Percentiles rank a stretch among this genome's conserved stretches.
These are phyloP conservation scores for Nyctalus aviator DNA, from an alignment of 2,797 vertebrate species.

Conservation along the genomic window DNA sequence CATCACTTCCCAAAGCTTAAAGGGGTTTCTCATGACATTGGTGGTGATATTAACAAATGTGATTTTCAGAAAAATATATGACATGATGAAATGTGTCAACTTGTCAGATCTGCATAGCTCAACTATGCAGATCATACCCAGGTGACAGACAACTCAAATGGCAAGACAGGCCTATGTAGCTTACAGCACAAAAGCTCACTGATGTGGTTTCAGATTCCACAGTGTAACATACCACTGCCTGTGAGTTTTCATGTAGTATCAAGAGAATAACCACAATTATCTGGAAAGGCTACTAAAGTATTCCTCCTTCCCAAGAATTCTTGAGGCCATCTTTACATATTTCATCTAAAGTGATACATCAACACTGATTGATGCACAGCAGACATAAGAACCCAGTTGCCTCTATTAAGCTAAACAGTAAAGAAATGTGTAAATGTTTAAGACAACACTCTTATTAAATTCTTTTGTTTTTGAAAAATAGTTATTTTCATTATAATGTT, in stretches of 20 bases:
- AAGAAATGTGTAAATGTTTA: not conserved
- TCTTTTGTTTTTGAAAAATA: not conserved
- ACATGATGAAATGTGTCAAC: not conserved
- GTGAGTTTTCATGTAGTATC: not conserved
- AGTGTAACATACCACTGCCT: not conserved
- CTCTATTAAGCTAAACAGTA: not conserved
- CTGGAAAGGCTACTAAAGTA: not conserved
- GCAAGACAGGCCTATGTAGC: not conserved
- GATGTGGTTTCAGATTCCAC: not conserved
- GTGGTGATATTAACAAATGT: too few species aligned
- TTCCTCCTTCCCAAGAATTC: not conserved
- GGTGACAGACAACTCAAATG: not conserved
- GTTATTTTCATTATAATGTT: not conserved
- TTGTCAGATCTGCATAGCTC: not conserved
- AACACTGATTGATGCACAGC: not conserved
- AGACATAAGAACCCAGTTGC: not conserved
- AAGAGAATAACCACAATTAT: not conserved
- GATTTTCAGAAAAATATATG: not conserved
- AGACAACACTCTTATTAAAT: not conserved
- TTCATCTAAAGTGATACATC: not conserved
- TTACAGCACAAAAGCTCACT: not conserved
- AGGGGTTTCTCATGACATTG: too few species aligned
- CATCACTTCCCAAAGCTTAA: not conserved
- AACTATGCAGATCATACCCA: not conserved
- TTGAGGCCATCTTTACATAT: not conserved